Conservation (phyloP, 2,797 vertebrate species). For the Muscicapa comitata region DNA sequence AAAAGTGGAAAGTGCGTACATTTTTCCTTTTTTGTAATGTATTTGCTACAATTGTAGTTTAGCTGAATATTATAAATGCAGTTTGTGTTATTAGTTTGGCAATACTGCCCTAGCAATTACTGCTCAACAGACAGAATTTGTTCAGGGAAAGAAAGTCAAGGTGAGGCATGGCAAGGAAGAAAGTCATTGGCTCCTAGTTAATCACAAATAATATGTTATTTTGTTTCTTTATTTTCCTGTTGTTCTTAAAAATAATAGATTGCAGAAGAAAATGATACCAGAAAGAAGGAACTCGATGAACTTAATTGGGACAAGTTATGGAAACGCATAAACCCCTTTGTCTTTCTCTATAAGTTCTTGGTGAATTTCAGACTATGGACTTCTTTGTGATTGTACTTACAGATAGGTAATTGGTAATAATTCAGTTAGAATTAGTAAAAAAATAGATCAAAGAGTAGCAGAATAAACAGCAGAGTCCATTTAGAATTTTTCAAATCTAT, state of each 20-base stretch:
- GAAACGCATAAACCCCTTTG: not conserved
- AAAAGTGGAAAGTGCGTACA: not conserved
- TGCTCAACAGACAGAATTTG: not conserved
- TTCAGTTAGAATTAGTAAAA: not conserved
- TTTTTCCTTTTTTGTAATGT: not conserved
- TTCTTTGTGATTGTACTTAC: not conserved
- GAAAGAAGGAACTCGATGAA: not conserved
- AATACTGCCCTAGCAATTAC: not conserved
- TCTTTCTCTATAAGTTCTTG: not conserved
- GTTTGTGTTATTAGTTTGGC: not conserved
- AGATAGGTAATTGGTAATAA: not conserved
- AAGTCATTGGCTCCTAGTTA: not conserved
- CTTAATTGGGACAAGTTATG: not conserved
- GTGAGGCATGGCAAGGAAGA: not conserved
- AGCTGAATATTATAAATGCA: not conserved
- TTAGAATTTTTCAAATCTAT: not conserved
- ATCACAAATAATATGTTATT: not conserved
- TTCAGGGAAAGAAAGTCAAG: not conserved
- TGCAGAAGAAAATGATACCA: not conserved
- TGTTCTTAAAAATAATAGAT: not conserved
- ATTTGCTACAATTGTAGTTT: not conserved
- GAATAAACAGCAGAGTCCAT: not conserved
- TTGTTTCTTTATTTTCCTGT: not conserved
- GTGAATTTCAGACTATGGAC: not conserved
- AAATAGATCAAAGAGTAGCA: not conserved